These are phyloP conservation scores for Amblyopsis rosae DNA, from an alignment of 2,113 vertebrate species.

Conservation along the genomic window DNA sequence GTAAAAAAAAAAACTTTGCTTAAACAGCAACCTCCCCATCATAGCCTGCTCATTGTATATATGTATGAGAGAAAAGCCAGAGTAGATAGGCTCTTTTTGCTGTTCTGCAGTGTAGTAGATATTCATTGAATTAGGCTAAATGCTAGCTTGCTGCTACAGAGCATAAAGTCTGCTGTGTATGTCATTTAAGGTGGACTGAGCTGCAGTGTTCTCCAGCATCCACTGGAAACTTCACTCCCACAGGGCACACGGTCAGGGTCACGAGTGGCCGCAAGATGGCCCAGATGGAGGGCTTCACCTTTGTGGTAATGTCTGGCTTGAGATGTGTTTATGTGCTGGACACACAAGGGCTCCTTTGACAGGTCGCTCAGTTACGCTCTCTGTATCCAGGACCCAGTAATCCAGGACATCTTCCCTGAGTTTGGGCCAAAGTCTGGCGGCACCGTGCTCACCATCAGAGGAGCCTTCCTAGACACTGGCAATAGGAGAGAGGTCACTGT, in stretches of 20 bases:
- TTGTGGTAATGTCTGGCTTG: slow-evolving; percentile 83
- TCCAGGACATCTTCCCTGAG: slow-evolving; percentile 86
- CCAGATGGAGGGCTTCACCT: slow-evolving; percentile 81
- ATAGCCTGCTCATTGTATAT: slow-evolving; percentile 48
- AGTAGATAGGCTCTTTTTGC: slow-evolving; percentile 57
- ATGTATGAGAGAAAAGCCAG: slow-evolving; percentile 22
- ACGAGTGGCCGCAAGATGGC: slow-evolving; percentile 79
- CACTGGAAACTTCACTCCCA: slow-evolving; percentile 72
- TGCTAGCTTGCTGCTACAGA: slow-evolving; percentile 24
- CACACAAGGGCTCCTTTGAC: not conserved
- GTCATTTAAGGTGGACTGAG: slow-evolving; percentile 75
- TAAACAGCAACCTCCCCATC: slow-evolving; percentile 29
- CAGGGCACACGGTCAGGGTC: slow-evolving; percentile 81
- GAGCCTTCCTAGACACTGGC: slow-evolving; percentile 86
- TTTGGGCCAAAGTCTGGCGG: slow-evolving; percentile 92
- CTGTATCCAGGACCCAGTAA: slow-evolving; percentile 81
- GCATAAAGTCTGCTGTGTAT: slow-evolving; percentile 54
- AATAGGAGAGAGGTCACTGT: slow-evolving; percentile 84
- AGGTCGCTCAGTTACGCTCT: not conserved
- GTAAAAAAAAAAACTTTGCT: slow-evolving; percentile 42
- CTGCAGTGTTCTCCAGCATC: slow-evolving; percentile 83
- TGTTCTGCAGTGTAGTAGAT: slow-evolving; percentile 40
- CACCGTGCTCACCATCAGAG: slow-evolving; percentile 88
- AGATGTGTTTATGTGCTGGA: not conserved
- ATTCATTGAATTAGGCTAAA: slow-evolving; percentile 71